Evolutionary conservation across 2,888 invertebrate species (phyloP).

Genomic region (Catocala sponsa): DNA sequence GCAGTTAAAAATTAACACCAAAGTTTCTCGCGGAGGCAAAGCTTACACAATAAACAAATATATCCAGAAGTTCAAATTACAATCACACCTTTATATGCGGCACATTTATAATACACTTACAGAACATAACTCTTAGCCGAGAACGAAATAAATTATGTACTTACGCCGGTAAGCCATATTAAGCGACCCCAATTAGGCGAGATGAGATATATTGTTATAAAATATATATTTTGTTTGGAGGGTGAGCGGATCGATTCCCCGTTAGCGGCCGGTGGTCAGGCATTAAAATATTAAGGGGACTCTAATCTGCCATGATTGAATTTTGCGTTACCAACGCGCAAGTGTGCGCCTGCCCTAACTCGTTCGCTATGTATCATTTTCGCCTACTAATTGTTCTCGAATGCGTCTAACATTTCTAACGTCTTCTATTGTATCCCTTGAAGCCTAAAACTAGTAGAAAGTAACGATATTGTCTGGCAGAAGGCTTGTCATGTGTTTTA

Average conservation of each 20-base stretch:
- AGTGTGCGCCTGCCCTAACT: constrained; percentile 67
- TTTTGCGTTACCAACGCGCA: constrained; percentile 77
- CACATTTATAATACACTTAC: constrained; percentile 61
- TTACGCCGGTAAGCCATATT: constrained; percentile 87
- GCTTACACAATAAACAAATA: constrained; percentile 32
- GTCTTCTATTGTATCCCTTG: no score
- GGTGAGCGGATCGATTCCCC: constrained; percentile 76
- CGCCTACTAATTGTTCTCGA: constrained; percentile 57
- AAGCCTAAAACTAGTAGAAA: no score
- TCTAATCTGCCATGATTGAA: constrained; percentile 87
- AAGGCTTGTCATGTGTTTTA: no score
- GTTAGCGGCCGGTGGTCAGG: constrained; percentile 84
- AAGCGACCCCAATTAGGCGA: constrained; percentile 87
- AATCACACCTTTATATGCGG: constrained; percentile 56
- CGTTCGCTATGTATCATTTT: constrained; percentile 66
- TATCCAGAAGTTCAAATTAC: constrained; percentile 54
- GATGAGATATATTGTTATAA: constrained; percentile 82
- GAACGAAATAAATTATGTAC: constrained; percentile 85
- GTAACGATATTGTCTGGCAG: no score
- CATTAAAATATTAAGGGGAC: constrained; percentile 86
- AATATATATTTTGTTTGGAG: constrained; percentile 79
- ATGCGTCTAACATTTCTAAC: neutral
- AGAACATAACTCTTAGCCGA: constrained; percentile 69
- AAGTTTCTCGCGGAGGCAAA: constrained; percentile 19
- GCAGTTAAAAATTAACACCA: constrained; percentile 1